Evolutionary conservation across 2,113 vertebrate species (phyloP), one percentile per base, ranked within the genome.

Genomic region (Macrotus californicus): DNA sequence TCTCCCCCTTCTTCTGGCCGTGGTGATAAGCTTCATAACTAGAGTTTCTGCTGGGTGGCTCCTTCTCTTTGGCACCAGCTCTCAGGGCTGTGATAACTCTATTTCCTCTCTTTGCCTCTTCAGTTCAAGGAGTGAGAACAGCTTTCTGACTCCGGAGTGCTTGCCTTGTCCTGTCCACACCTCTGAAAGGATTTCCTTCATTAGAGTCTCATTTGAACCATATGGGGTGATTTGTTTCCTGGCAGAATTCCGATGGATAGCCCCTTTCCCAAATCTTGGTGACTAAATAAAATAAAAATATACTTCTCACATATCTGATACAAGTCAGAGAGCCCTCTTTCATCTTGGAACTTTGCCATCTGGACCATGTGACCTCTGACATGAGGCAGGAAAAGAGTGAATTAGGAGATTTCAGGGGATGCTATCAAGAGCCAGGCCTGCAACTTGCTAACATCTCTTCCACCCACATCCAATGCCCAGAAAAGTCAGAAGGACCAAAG

Each of bases 151-250:
- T 56, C 29, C 46, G 29, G 0, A 64, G 12, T 56, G 80, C 79
- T 94, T 69, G 36, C 18, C 24, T 94, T 61, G n/a, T 36, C 59
- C 41, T 90, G 52, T 43, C 52, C 39, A 80, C 22, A 73, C 11
- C 61, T 77, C 48, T 67, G 76, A 73, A 95, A 91, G 56, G 66
- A 79, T 52, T 94, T 59, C 72, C 41, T 81, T 92, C 67, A 43
- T 64, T 88, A 16, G 94, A n/a, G 1, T 91, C 67, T 93, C 19
- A 79, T 72, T 88, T 94, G 61, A 92, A 86, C 80, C 34, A 86
- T 34, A 39, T 77, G 41, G 50, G 29, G 15, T 67, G 39, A 41
- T 81, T 92, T 61, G 39, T 95, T 94, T 92, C n/a, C 52, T 29
- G 48, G 21, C 15, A 61, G 59, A 85, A 88, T 86, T 85, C 87